Percentiles rank a stretch among this genome's conserved stretches.
phyloP scores from a whole-genome alignment of 2,888 invertebrate species.

The Oxyteleia sp. region DNA sequence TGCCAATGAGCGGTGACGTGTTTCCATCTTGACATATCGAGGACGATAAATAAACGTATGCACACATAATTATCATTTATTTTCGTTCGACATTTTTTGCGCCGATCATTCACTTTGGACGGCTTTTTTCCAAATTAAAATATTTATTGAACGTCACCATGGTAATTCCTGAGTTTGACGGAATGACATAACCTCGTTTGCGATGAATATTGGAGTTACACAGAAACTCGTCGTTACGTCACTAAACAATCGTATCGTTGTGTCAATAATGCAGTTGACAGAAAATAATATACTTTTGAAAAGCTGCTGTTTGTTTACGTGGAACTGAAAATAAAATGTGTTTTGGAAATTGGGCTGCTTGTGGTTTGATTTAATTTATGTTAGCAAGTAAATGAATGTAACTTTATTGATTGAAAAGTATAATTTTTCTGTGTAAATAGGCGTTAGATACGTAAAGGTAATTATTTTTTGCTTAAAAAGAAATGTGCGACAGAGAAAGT shows the following conservation, averaged over 20 bases:
- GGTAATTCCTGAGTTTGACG: neutral
- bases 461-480: too few species aligned
- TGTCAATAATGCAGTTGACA: neutral
- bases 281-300: neutral
- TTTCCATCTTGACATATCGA: constrained; percentile 84
- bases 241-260: neutral
- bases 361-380: too few species aligned
- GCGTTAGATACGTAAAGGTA: too few species aligned
- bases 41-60: constrained; percentile 81
- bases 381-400: too few species aligned
- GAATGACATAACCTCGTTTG: neutral
- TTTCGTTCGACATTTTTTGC: neutral
- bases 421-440: too few species aligned
- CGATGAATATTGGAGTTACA: neutral
- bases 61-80: neutral
- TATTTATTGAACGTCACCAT: neutral
- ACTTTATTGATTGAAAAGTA: too few species aligned
- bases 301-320: neutral
- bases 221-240: constrained; percentile 3
- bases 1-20: constrained; percentile 83
- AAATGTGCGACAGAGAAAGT: too few species aligned
- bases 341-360: too few species aligned
- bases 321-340: too few species aligned
- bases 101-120: neutral
- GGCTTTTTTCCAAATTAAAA: neutral